These are phyloP conservation scores for Pollenia angustigena DNA, from an alignment of 2,888 invertebrate species.

Conservation along the genomic window DNA sequence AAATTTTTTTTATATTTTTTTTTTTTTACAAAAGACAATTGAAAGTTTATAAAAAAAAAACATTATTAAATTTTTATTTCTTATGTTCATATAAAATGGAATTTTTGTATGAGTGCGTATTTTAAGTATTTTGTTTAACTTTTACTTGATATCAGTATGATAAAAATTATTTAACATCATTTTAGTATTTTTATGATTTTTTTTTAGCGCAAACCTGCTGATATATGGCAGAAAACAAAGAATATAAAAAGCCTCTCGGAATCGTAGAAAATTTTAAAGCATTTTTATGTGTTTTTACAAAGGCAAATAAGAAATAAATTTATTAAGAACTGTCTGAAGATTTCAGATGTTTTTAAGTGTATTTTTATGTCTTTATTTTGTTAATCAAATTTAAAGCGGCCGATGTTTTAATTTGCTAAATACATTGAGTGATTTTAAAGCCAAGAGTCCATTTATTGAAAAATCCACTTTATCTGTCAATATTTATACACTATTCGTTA, in stretches of 20 bases:
- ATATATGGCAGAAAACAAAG: not conserved
- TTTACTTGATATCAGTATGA: conserved; percentile 7
- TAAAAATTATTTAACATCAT: conserved; percentile 29
- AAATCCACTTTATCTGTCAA: no score
- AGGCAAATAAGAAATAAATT: not conserved
- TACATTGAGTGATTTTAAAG: not conserved
- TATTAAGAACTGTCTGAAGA: not conserved
- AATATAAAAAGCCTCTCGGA: not conserved
- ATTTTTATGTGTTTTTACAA: not conserved
- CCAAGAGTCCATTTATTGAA: no score
- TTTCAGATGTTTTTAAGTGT: conserved; percentile 3
- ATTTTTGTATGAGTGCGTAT: not conserved
- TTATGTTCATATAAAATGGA: not conserved
- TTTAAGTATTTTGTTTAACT: conserved; percentile 22
- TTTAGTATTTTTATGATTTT: conserved; percentile 10
- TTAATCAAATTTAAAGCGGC: not conserved
- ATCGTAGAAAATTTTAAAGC: not conserved
- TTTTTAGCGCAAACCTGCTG: not conserved
- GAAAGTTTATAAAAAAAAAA: not conserved
- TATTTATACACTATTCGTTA: no score
- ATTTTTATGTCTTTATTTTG: conserved; percentile 6
- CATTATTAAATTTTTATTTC: not conserved
- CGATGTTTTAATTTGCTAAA: not conserved
- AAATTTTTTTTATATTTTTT: conserved; percentile 16
- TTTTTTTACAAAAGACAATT: conserved; percentile 22